Percentiles rank a stretch among this genome's conserved stretches.
Evolutionary conservation across 2,113 vertebrate species (phyloP).

Genomic region (Muscicapa adusta): DNA sequence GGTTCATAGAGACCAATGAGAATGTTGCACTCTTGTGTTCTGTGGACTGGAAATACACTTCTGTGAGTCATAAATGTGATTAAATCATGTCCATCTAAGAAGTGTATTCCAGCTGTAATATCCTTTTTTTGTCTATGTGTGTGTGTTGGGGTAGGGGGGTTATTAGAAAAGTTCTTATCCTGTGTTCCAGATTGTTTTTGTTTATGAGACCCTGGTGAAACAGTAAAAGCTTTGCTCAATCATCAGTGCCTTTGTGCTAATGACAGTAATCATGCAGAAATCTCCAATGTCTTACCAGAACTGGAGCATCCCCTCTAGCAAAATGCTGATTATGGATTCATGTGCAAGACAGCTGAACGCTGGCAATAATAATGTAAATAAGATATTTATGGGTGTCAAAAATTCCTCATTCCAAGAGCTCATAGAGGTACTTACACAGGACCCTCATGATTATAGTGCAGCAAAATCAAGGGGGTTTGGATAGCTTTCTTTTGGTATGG

Average conservation of each 20-base stretch:
- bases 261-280: neutral
- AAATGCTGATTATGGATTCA: neutral
- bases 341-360: neutral
- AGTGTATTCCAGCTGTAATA: neutral
- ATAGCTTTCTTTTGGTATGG: neutral
- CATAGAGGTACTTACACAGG: neutral
- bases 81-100: neutral
- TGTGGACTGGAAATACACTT: neutral
- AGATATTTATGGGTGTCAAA: neutral
- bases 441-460: neutral
- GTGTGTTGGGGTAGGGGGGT: accelerated
- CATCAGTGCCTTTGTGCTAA: neutral
- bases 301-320: neutral
- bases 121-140: neutral
- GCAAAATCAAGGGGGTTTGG: neutral
- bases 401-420: neutral
- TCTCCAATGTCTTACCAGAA: neutral
- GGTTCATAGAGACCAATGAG: neutral
- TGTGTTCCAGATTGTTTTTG: neutral
- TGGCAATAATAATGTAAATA: neutral
- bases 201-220: neutral
- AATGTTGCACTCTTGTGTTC: neutral
- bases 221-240: neutral
- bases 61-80: neutral
- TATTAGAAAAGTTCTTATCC: neutral